A percentile compares a stretch with the other conserved stretches of the same genome.
These are phyloP conservation scores for Macrochelys suwanniensis DNA, from an alignment of 2,797 vertebrate genomes.

Conservation along the genomic window DNA sequence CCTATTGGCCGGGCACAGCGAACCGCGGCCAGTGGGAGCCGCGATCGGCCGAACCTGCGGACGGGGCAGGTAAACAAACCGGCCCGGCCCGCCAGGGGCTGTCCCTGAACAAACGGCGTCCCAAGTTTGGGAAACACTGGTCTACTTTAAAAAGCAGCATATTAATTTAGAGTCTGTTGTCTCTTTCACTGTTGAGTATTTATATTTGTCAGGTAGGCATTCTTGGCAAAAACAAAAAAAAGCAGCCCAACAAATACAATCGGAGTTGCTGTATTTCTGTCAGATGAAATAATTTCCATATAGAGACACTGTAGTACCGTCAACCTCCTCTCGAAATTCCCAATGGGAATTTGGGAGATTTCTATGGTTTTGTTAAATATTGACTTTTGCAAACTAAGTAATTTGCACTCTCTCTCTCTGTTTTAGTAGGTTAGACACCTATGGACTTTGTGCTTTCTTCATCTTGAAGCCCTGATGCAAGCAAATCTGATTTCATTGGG, in stretches of 20 bases:
- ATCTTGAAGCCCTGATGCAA: neutral
- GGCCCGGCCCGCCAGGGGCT: no score
- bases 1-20: no score
- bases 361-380: neutral
- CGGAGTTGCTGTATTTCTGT: neutral
- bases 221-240: accelerated
- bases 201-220: neutral
- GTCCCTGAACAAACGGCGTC: no score
- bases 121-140: no score
- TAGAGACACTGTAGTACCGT: neutral
- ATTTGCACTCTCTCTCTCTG: neutral
- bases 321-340: neutral
- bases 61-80: no score
- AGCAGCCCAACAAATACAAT: neutral
- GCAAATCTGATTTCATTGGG: neutral
- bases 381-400: neutral
- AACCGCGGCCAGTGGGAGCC: no score
- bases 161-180: neutral
- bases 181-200: neutral
- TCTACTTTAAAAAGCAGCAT: neutral
- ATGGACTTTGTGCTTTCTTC: neutral
- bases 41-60: no score
- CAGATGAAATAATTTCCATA: neutral
- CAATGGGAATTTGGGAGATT: neutral
- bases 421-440: neutral